phyloP scores from a whole-genome alignment of 2,888 invertebrate genomes.

The Scrobipalpa atriplicella region DNA sequence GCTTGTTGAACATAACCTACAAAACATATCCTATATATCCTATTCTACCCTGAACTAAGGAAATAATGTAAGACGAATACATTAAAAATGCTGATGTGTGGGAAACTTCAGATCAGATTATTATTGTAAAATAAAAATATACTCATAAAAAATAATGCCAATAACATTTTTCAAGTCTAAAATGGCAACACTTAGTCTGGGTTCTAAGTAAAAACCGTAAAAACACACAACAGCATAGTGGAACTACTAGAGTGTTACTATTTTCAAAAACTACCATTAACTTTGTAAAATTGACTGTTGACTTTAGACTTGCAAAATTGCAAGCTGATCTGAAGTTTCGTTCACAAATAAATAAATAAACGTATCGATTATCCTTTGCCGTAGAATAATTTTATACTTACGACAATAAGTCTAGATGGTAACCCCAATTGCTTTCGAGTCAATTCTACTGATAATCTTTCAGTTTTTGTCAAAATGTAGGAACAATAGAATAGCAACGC shows the following conservation, averaged over 20 bases:
- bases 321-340: background rate
- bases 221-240: no score
- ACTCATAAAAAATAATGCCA: background rate
- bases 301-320: background rate
- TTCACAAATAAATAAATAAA: background rate
- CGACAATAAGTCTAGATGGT: conserved; percentile 60
- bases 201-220: no score
- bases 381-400: conserved; percentile 49
- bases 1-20: conserved; percentile 19
- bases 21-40: conserved; percentile 26
- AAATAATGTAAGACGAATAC: conserved; percentile 6
- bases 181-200: background rate
- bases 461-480: conserved; percentile 38
- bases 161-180: background rate
- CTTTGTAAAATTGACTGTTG: background rate
- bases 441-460: conserved; percentile 55
- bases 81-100: background rate
- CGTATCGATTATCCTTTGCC: conserved; percentile 46
- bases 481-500: background rate
- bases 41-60: conserved; percentile 23
- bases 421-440: conserved; percentile 56
- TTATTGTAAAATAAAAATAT: background rate
- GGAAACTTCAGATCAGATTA: conserved; percentile 43
- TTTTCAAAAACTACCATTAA: no score
- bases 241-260: no score